These are phyloP conservation scores for Epinephelus cyanopodus DNA, from an alignment of 2,113 vertebrate species.

Conservation along the genomic window DNA sequence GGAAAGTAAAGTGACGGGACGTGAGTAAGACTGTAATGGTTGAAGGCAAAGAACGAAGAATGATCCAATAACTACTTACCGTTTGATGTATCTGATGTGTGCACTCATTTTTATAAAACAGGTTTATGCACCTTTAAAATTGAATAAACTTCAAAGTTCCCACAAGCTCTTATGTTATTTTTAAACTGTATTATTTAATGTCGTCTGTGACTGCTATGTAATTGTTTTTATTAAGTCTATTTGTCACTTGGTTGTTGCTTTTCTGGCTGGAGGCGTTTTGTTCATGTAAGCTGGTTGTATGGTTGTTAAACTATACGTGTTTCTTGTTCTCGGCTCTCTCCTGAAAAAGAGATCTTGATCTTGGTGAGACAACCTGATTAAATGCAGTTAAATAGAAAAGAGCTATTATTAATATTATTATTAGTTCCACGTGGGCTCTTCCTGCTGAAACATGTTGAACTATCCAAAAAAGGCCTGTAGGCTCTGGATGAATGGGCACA, in stretches of 20 bases:
- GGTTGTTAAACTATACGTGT: background rate
- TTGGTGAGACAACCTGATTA: background rate
- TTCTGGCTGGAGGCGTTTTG: background rate
- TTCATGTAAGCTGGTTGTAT: background rate
- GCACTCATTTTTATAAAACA: background rate
- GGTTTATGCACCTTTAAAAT: background rate
- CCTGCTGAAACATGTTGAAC: background rate
- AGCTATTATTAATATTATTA: background rate
- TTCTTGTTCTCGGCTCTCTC: background rate
- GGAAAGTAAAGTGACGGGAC: conserved; percentile 1
- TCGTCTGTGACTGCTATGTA: background rate
- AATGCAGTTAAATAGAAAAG: background rate
- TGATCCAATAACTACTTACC: conserved; percentile 7
- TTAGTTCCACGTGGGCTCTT: background rate
- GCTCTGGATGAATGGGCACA: background rate
- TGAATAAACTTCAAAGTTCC: background rate
- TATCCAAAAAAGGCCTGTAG: background rate
- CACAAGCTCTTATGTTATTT: too few relatives aligned
- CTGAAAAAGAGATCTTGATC: background rate
- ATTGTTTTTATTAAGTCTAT: background rate
- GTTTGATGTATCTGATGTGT: background rate
- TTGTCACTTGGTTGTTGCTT: background rate
- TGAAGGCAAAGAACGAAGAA: background rate
- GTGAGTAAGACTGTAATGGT: background rate
- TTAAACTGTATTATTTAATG: background rate